Base-by-base conservation (phyloP, 2,113 vertebrate genomes). In the Polypterus bichir region DNA sequence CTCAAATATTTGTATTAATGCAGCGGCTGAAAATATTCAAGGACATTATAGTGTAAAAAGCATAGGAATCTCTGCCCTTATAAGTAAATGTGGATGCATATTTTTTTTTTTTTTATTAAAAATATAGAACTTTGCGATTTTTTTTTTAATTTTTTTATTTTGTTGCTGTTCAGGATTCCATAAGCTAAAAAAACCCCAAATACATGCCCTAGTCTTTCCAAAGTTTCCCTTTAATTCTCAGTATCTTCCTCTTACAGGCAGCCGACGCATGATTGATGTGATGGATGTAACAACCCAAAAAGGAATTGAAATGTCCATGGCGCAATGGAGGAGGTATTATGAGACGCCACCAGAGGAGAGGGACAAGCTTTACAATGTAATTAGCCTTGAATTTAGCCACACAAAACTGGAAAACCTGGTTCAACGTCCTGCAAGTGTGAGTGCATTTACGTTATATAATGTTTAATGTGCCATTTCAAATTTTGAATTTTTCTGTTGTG, bases 271-370 rank as follows among this genome's bases (percentile, higher is more conserved):
- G 77, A 88, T 99, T 51, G 96, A 99, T 0, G 96, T 99, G 70
- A 99, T 99, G 96, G 96, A 99, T 2, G 96, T 98, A 66, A 95
- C 91, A 76, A 99, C 96, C 0, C 96, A 99, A 76, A 91, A 92
- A 66, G 96, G 93, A 60, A 98, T 98, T 0, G 96, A 99, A 80
- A 99, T 99, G 96, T 97, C 96, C 6, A 99, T 99, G 96, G 88
- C 92, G 0, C 96, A 99, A 78, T 99, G 96, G 96, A 85, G 94
- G 5, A 88, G 93, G 47, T 99, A 99, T 76, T 99, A 96, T 1
- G 94, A 99, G 67, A 98, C 93, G 0, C 96, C 94, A 0, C 86
- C 93, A 46, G 91, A 91, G 0, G 90, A 97, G 66, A 74, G 96
- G 57, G 92, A 97, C 66, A 99, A 97, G 46, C 91, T 99, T 6